Evolutionary conservation across 2,888 invertebrate genomes (phyloP), one percentile per base, ranked within the genome.

Genomic region (Odiellus spinosus): DNA sequence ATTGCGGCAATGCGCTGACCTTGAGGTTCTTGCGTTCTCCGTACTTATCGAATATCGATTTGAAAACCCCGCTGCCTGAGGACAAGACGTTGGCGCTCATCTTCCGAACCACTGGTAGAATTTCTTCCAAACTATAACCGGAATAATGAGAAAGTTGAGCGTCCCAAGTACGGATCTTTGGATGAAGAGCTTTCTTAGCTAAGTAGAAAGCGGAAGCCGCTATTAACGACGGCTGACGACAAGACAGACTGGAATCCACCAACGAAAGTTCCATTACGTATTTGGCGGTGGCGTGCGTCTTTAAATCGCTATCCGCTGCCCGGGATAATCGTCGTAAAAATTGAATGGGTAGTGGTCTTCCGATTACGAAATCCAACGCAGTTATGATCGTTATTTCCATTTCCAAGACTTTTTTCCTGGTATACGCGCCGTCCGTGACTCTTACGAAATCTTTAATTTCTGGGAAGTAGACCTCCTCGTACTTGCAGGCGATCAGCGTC

Each of bases 391-490:
- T 71, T 50, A 73, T 68, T 68, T 96, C 95, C 77, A 88, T 90
- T 52, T 73, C 71, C 41, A 83, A 70, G 35, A 95, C 77, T 58
- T 93, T 83, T 2, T 70, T 62, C 59, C 78, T 80, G 3, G 75
- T 75, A 64, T 85, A 95, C 0, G 87, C 78, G 61, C 83, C 77
- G 67, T 90, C 91, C 10, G 90, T 84, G 46, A 95, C 82, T 63
- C 81, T 87, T 12, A 85, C 81, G 68, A 91, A 91, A 67, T 96
- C 95, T 5, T 68, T 71, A 18, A 90, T 74, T 40, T 84, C 82
- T 0, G 93, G 90, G 1, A 82, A 75, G 60, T 80, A 87, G 60
- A 90, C 80, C 70, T 96, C 96, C 68, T 96, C 95, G 61, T 87
- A 93, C 66, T 96, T 96, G 60, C 82, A 77, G 0, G 95, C 91